These are phyloP conservation scores for Gryllus longicercus DNA, from an alignment of 2,888 invertebrate species.

Conservation along the genomic window DNA sequence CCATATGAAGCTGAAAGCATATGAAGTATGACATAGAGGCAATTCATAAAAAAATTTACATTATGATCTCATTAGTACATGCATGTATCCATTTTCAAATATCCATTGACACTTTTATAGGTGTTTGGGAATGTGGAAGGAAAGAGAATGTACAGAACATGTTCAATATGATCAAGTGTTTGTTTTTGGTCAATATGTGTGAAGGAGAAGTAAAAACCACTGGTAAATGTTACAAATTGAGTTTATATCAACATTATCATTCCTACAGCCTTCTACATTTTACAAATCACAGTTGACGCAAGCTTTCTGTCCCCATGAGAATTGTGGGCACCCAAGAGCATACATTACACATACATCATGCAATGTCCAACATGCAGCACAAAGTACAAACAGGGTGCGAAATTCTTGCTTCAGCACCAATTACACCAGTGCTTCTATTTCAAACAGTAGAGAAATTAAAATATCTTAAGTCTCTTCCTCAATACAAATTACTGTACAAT, in stretches of 20 bases:
- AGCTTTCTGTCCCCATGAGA: constrained; percentile 30
- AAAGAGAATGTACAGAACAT: too few species aligned
- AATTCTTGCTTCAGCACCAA: constrained; percentile 11
- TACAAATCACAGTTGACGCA: constrained; percentile 37
- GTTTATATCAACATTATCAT: constrained; percentile 33
- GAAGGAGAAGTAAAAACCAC: not conserved
- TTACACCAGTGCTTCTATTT: not conserved
- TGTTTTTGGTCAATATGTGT: too few species aligned
- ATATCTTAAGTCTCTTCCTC: not conserved
- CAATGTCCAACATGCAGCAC: constrained; percentile 19
- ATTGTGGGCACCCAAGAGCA: constrained; percentile 21
- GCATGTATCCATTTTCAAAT: too few species aligned
- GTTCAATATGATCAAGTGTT: too few species aligned
- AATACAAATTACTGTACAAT: constrained; percentile 18
- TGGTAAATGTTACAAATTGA: constrained; percentile 39
- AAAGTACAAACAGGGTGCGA: constrained; percentile 3
- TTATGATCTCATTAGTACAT: too few species aligned
- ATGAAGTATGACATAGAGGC: too few species aligned
- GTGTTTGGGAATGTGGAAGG: too few species aligned
- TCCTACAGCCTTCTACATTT: constrained; percentile 33
- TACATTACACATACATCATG: constrained; percentile 20
- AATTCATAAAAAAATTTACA: too few species aligned
- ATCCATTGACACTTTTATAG: too few species aligned
- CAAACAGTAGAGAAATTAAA: not conserved
- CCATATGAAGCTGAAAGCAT: too few species aligned